Percentiles rank a stretch among this genome's conserved stretches.
These are phyloP conservation scores for Neotragus pygmaeus DNA, from an alignment of 2,113 vertebrate genomes.

Conservation along the genomic window DNA sequence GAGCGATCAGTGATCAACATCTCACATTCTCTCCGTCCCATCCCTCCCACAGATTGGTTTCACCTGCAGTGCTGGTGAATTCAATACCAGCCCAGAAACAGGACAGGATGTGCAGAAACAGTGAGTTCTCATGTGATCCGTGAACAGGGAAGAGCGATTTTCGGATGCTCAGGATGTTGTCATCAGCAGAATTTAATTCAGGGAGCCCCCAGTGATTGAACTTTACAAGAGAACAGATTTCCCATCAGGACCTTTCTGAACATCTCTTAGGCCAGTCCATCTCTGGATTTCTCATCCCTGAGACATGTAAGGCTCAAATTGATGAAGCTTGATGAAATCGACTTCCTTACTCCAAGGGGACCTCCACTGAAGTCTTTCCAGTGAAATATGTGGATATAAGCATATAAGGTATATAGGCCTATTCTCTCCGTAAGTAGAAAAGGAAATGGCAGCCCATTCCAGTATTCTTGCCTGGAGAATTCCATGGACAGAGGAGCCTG, in stretches of 20 bases:
- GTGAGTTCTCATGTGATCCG: neutral
- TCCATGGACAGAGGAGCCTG: neutral
- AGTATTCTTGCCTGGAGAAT: neutral
- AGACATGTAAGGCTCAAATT: neutral
- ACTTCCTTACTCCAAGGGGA: neutral
- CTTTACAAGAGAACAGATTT: neutral
- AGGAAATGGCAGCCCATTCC: neutral
- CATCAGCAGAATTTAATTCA: neutral
- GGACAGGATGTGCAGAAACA: accelerated
- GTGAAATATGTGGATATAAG: neutral
- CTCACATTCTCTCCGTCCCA: neutral
- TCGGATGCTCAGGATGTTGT: neutral
- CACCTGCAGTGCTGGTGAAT: neutral
- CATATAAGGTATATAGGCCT: accelerated
- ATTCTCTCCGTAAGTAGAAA: neutral
- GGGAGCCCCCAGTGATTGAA: neutral
- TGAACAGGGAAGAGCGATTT: neutral
- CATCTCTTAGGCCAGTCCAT: neutral
- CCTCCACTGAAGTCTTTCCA: neutral
- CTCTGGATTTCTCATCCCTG: neutral
- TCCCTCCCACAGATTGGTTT: no score
- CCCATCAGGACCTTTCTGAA: neutral
- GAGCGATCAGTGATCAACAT: accelerated
- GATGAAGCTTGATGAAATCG: neutral
- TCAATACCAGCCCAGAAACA: neutral